Evolutionary conservation across 2,888 invertebrate species (phyloP), one percentile per base, ranked within the genome.

Genomic region (Dichetophora obliterata): DNA sequence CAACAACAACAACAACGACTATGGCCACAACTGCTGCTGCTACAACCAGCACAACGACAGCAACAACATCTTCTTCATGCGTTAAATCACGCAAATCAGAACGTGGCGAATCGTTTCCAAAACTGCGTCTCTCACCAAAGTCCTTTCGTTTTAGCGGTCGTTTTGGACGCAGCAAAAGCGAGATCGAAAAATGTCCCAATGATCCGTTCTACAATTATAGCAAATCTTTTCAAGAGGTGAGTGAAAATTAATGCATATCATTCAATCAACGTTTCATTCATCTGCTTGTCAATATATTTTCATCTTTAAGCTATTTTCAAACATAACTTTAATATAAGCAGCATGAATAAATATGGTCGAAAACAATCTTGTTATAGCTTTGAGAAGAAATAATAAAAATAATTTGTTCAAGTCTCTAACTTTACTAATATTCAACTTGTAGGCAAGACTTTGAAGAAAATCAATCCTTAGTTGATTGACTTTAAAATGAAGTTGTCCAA

Each of bases 151-250:
- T 89, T 80, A 88, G 89, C 80, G 86, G 87, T 31, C 88, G 89
- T 70, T 89, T 89, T 73, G 87, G 89, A 0, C 86, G 89, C 66
- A 89, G 89, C 82, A 89, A 89, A 81, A 89, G 89, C 77, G 89
- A 89, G 78, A 85, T 86, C 48, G 89, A 89, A 66, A 86, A 86
- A 73, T 86, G 84, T 66, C 87, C 88, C 22, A 87, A 80, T 37
- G 88, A 88, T 81, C 83, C 87, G 0, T 87, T 88, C 78, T 82
- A 87, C 66, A 86, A 84, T 81, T 89, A 89, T 78, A 89, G 88
- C 82, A 89, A 89, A 80, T 89, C 89, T 19, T 89, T 89, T 82
- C 89, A 89, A 77, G 89, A 89, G 87, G 89, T 89, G 68, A 85
- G 82, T 78, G 48, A 37, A 2, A 27, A 16, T 1, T 6, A 43